Conservation (phyloP, 1,140 invertebrate species). For the Dendroctonus valens region DNA sequence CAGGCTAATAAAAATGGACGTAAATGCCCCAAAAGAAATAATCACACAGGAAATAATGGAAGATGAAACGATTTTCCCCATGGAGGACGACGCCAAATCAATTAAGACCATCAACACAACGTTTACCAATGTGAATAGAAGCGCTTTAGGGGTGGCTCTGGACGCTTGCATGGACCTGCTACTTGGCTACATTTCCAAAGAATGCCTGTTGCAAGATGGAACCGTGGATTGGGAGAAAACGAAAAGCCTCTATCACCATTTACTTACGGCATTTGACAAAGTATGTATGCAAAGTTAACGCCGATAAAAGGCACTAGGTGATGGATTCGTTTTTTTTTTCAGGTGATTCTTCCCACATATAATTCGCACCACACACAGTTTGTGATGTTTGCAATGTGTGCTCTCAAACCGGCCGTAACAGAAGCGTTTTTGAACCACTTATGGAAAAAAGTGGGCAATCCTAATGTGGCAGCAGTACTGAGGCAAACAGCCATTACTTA, state of each 20-base stretch:
- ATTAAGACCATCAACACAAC: slow-evolving; percentile 30
- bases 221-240: slow-evolving; percentile 51
- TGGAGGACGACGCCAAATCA: slow-evolving; percentile 52
- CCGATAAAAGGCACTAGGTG: neutral
- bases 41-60: slow-evolving; percentile 52
- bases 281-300: slow-evolving; percentile 12
- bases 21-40: slow-evolving; percentile 59
- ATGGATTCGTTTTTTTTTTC: neutral
- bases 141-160: slow-evolving; percentile 57
- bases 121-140: slow-evolving; percentile 46
- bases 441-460: slow-evolving; percentile 73
- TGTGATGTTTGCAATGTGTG: slow-evolving; percentile 73
- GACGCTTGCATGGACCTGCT: slow-evolving; percentile 65
- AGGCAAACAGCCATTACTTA: slow-evolving; percentile 72
- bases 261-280: slow-evolving; percentile 68
- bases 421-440: slow-evolving; percentile 70
- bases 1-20: slow-evolving; percentile 68
- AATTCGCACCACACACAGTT: slow-evolving; percentile 77
- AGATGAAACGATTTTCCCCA: slow-evolving; percentile 53
- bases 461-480: slow-evolving; percentile 62
- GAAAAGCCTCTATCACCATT: slow-evolving; percentile 53
- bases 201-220: slow-evolving; percentile 50
- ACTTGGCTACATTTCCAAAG: slow-evolving; percentile 58
- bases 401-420: slow-evolving; percentile 63
- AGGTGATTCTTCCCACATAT: slow-evolving; percentile 69